Base-by-base conservation (phyloP, 1,140 invertebrate species). In the Bombus waltoni region DNA sequence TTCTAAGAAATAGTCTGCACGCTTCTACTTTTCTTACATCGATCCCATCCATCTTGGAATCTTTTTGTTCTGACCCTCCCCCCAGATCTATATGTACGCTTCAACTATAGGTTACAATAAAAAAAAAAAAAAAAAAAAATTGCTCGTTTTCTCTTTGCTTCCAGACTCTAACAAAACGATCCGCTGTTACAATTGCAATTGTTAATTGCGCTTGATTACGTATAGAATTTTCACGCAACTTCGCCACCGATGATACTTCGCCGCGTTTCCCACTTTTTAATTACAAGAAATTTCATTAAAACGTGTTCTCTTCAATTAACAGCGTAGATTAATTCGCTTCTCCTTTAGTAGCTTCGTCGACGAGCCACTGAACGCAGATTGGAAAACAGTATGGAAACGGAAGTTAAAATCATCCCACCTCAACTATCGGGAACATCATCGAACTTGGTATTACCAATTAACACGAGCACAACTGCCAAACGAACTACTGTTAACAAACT, bases 381-480 rank as follows among this genome's bases (percentile, higher is more conserved):
- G 80, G 28, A 85, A 68, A 85, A 81, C 35, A 66, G 44, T 42
- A 66, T 78, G 38, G 40, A 71, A n/a, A 32, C 44, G 25, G 9
- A n/a, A 35, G 44, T 38, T 35, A 38, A 66, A 65, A n/a, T 73
- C 13, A 11, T 28, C 28, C 28, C 22, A 35, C 44, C 59, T 44
- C 47, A 8, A 18, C 18, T 65, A 74, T 42, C 18, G 40, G 57
- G 68, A n/a, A 35, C 83, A 65, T 74, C 78, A 57, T 74, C 28
- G 44, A 74, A 74, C 70, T 62, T 73, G 42, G 53, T 80, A 53
- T 44, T 77, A 53, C 62, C 80, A 85, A 85, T 85, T 85, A 85
- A 80, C 32, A 15, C 1, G 11, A 47, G 73, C 25, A 32, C n/a
- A 53, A 53, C 35, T 40, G 40, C 2, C 25, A 6, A 62, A 70